Evolutionary conservation across 2,888 invertebrate species (phyloP), one percentile per base, ranked within the genome.

Genomic region (Drosophila demipolita): DNA sequence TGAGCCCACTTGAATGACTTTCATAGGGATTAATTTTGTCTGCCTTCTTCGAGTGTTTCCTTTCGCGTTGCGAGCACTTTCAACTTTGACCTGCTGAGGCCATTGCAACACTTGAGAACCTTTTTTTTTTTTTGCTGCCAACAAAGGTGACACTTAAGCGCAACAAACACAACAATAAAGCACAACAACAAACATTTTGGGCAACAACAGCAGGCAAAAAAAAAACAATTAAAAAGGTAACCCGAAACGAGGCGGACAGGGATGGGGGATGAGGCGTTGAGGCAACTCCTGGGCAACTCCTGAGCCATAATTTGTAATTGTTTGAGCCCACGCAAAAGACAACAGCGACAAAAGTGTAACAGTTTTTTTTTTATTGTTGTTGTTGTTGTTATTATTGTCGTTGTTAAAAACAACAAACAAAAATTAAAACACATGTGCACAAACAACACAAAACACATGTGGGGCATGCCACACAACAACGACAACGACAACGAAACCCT

Each of bases 261-360:
- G 20, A 2, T 33, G 23, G 36, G 23, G 36, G 36, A 12, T 2
- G n/a, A 12, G 2, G 35, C 20, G n/a, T 26, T 38, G 38, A 53
- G 66, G 67, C 66, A 67, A 66, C 71, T 54, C 52, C 70, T 78
- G 82, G 66, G 67, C 66, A 67, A 66, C 71, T 54, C 52, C 70
- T 78, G 82, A 77, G 84, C 73, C 88, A 86, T 86, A 86, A 86
- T 86, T 88, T 80, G 88, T 88, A 86, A 83, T 87, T 85, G 89
- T 82, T 87, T 89, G 89, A 89, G 78, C 89, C 89, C 85, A 83
- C 81, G 87, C 78, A 76, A 73, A 64, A 79, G 77, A 75, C 80
- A 87, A 80, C 83, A 73, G 65, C 59, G 60, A 72, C 66, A 68
- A 74, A 74, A 80, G 77, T 80, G 80, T 80, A 80, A 80, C 79